Base-by-base conservation (phyloP, 2,797 vertebrate genomes). In the Oreochromis grahami region DNA sequence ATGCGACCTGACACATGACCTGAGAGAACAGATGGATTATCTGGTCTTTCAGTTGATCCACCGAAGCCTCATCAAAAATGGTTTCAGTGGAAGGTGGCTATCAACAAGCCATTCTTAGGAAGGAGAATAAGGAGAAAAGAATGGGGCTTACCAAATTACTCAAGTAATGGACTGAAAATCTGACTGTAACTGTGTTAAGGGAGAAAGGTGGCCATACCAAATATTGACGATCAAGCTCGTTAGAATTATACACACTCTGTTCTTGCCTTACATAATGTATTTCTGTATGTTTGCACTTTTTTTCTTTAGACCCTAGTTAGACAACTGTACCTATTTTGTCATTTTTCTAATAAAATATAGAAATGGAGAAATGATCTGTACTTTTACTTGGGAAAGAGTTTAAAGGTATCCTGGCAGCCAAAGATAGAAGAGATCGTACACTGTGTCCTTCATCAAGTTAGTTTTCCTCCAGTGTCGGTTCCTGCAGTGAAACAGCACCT, bases 401-500 rank as follows among this genome's bases (percentile, higher is more conserved):
- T 72, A 72, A 29, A 29, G 41, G 65, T 48, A 17, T 45, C 9
- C 3, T 48, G 14, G 3, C 26, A 48, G 24, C 2, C 68, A 72
- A 17, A 45, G 21, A 11, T 17, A 70, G 14, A 70, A 70, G 41
- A 70, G 63, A 41, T 41, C 34, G 19, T 15, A 45, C 14, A 45
- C 14, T 45, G 43, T 15, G 43, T 15, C 43, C 43, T 45, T 45
- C 43, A 45, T 6, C 43, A 45, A 45, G 14, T 14, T 15, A 51
- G 50, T 21, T 34, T 50, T 24, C 29, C 34, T 50, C 17, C 38
- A 72, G 52, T 55, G 3, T 29, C 29, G 41, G 19, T 78, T 17
- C 32, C 19, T 10, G 52, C 36, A 76, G 76, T 77, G 55, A 90
- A 90, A 90, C 87, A 89, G 87, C 82, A 38, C 4, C 82, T 81